Evolutionary conservation across 2,888 invertebrate species (phyloP), one percentile per base, ranked within the genome.

Genomic region (Bembecia ichneumoniformis): DNA sequence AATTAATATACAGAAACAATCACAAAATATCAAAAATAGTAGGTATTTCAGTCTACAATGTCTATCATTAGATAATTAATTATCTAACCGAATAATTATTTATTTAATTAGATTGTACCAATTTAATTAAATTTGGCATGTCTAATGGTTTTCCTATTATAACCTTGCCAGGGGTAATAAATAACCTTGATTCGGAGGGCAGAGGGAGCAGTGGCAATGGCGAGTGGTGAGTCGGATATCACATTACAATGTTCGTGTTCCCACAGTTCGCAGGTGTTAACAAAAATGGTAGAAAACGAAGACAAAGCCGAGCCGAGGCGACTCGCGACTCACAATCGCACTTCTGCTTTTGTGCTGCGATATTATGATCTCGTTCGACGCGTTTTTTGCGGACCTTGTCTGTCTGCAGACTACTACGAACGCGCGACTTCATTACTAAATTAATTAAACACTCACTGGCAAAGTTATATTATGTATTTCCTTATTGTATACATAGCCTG

Each of bases 251-350:
- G 43, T 44, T 49, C 52, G 48, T 54, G 76, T 76, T 75, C 76
- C 66, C 71, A 69, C 71, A 66, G 55, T 47, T 57, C 70, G 71
- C 77, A 77, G 81, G 83, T 76, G 84, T 78, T 67, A 83, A 77
- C 63, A 74, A 81, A 82, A 83, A 82, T 76, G 62, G 74, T 81
- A 63, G 71, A 81, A 68, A 67, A 66, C 15, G 40, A 13, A 40
- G 13, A 40, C 40, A 40, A 40, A 40, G 40, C 13, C 7, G 13
- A 35, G 35, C 9, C 35, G 35, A 1, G 35, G 9, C 35, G 35
- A 11, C 13, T 14, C 40, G 40, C 13, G 40, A 14, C 40, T 40
- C 40, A 35, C n/a, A 40, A 35, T 7, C 20, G 14, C 36, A 28
- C 7, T 16, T 15, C 17, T 43, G 47, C 46, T 57, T 55, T 63